Conservation (phyloP, 2,797 vertebrate genomes). For the Parauchenoglanis punctatus region DNA sequence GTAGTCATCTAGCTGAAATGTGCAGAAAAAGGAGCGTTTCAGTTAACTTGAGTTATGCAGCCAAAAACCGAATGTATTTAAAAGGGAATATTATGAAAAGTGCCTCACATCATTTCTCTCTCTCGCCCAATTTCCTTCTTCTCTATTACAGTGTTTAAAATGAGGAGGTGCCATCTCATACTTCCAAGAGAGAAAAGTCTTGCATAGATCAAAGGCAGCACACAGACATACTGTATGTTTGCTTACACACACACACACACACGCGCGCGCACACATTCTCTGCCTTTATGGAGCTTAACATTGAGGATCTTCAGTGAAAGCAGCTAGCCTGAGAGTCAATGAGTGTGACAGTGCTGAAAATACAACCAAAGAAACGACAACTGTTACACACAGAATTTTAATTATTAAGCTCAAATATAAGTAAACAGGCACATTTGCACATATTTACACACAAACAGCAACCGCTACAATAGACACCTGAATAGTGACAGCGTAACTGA, state of each 20-base stretch:
- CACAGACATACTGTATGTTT: background rate
- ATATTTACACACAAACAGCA: background rate
- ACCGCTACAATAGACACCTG: background rate
- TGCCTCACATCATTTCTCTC: constrained; percentile 25
- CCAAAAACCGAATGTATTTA: background rate
- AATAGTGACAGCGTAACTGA: background rate
- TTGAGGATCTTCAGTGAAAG: background rate
- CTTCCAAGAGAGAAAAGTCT: constrained; percentile 37
- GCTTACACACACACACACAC: background rate
- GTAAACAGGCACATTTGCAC: background rate
- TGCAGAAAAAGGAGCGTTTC: background rate
- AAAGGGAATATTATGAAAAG: background rate
- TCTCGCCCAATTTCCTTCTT: constrained; percentile 18
- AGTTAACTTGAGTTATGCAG: no score
- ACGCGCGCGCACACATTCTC: background rate
- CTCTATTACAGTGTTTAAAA: constrained; percentile 39
- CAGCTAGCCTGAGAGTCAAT: background rate
- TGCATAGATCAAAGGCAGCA: constrained; percentile 47
- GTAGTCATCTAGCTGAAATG: background rate
- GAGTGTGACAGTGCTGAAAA: background rate
- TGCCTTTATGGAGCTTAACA: background rate
- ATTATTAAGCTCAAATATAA: background rate
- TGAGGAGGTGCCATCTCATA: constrained; percentile 27
- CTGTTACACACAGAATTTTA: background rate
- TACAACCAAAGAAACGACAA: background rate